These are phyloP conservation scores for Ellobius talpinus DNA, from an alignment of 2,113 vertebrate species.

Conservation along the genomic window DNA sequence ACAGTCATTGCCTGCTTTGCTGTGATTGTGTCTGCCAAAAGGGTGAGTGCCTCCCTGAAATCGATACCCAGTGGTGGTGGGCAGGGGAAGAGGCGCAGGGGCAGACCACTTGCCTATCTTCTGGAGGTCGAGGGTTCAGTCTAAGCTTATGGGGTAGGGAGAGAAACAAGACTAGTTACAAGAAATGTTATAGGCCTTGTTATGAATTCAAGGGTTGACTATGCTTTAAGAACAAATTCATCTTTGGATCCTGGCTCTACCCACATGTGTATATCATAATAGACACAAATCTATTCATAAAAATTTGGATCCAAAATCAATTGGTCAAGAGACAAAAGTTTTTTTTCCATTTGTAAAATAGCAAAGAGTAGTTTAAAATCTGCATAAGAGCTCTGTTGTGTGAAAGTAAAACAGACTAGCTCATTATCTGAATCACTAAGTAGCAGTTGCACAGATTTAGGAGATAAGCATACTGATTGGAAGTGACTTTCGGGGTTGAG, in stretches of 20 bases:
- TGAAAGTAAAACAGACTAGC: neutral
- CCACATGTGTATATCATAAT: neutral
- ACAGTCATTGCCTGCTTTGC: constrained; percentile 88
- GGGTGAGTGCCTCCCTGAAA: constrained; percentile 76
- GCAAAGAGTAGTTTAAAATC: neutral
- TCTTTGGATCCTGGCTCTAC: neutral
- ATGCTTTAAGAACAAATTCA: neutral
- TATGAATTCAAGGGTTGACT: neutral
- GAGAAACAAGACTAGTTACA: neutral
- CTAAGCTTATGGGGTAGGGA: too few species aligned
- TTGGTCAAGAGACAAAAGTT: neutral
- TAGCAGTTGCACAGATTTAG: neutral
- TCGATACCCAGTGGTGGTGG: neutral
- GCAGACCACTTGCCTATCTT: neutral
- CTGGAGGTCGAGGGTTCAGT: neutral
- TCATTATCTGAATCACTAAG: neutral
- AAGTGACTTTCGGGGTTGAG: neutral
- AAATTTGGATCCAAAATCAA: constrained; percentile 48
- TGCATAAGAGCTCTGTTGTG: neutral
- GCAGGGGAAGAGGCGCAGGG: neutral
- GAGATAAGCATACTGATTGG: neutral
- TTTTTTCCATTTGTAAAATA: constrained; percentile 15
- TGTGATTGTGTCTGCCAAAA: constrained; percentile 88
- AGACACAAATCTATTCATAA: constrained; percentile 6
- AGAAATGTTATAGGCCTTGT: constrained; percentile 4